Evolutionary conservation across 1,140 invertebrate genomes (phyloP), one percentile per base, ranked within the genome.

Genomic region (Drosophila azteca): DNA sequence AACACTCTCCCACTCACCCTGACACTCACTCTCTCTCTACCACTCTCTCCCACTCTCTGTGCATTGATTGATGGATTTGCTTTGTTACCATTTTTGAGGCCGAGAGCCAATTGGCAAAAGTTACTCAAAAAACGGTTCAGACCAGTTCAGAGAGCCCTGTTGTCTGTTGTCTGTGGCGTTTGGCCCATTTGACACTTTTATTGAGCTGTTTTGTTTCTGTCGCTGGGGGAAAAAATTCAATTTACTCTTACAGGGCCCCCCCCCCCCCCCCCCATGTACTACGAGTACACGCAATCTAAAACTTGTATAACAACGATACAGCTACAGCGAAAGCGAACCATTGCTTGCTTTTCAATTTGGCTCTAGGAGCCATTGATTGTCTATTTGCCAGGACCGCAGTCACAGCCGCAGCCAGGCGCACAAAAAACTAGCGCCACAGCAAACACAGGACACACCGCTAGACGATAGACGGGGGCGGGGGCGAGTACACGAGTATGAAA

Each of bases 261-360:
- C 17, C 17, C 17, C 17, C 17, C 17, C 17, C 17, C 17, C 17
- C 17, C 17, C 17, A 13, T 39, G 35, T 39, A 39, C 35, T 35
- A 71, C 76, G 64, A 71, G 71, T 66, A 76, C 63, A 85, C 64
- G 81, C 77, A 84, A 85, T 79, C 65, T 69, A 73, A 77, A 80
- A 72, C 64, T 77, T 85, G 62, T 72, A 82, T 81, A 76, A 64
- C 62, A 79, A 62, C 74, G 61, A 62, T 72, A 67, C 61, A 67
- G 59, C 8, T 7, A 31, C 24, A 31, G 8, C 1, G 35, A 11
- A 45, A 54, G 49, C 24, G 24, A 24, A 26, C 72, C 65, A 67
- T 44, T 81, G 65, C 77, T 74, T 66, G 81, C 66, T 62, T 75
- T 87, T 87, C 65, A 78, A 87, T 76, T 83, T 84, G 48, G 61